These are phyloP conservation scores for Upupa epops DNA, from an alignment of 2,113 vertebrate genomes.

Conservation along the genomic window DNA sequence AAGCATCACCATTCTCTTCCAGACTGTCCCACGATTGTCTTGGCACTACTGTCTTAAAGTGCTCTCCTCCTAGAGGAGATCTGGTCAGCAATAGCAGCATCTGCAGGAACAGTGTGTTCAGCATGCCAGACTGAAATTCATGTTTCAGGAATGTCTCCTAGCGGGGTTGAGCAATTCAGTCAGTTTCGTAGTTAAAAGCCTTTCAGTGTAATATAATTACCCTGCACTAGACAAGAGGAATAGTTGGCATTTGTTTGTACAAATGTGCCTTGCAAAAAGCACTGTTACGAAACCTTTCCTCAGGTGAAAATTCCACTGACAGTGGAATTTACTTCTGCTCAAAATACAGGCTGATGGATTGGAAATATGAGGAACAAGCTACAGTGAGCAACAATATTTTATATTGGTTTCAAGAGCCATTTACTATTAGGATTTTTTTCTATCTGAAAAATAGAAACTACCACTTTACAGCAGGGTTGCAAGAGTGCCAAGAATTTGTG, in stretches of 20 bases:
- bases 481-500: neutral
- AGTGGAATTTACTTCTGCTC: neutral
- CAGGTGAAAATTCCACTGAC: constrained; percentile 20
- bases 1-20: neutral
- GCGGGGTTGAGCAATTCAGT: constrained; percentile 60
- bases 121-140: constrained; percentile 68
- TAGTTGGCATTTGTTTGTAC: constrained; percentile 36
- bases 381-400: neutral
- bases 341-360: neutral
- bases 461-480: neutral
- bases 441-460: neutral
- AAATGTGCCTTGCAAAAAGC: constrained; percentile 30
- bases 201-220: constrained; percentile 60
- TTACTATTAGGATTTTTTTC: neutral
- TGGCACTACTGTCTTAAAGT: neutral
- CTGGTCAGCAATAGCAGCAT: constrained; percentile 55
- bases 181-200: constrained; percentile 46
- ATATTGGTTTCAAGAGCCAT: neutral
- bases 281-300: neutral
- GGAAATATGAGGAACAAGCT: neutral
- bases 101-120: constrained; percentile 41
- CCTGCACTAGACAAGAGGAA: constrained; percentile 35
- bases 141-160: constrained; percentile 70
- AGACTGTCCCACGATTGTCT: neutral
- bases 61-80: neutral